phyloP scores from a whole-genome alignment of 2,113 vertebrate species.

The Cygnus buccinator region DNA sequence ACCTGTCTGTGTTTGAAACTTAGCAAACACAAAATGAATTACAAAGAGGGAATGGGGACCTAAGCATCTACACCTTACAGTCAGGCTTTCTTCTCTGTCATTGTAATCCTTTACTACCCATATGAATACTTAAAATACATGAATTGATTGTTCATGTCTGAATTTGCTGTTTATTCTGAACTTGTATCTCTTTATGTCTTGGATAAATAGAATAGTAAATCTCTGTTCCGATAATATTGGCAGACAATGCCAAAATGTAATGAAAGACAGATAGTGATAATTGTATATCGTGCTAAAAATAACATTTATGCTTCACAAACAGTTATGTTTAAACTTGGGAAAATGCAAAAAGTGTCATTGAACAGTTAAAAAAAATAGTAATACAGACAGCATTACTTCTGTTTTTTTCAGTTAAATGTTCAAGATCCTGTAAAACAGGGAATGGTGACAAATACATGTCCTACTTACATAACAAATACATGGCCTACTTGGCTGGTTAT shows the following conservation, averaged over 20 bases:
- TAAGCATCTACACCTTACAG: neutral
- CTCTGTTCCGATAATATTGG: neutral
- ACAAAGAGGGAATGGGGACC: neutral
- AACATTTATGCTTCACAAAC: neutral
- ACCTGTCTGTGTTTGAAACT: neutral
- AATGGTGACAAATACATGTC: fast-evolving
- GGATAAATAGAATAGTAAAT: neutral
- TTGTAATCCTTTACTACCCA: neutral
- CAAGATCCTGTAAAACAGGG: neutral
- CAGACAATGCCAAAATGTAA: neutral
- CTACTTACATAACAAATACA: neutral
- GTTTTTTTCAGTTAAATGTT: neutral
- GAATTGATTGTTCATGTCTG: neutral
- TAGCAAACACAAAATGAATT: neutral
- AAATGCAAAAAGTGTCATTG: neutral
- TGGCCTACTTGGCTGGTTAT: neutral
- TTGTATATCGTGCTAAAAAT: neutral
- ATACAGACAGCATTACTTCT: neutral
- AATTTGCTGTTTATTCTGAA: neutral
- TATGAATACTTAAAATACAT: neutral
- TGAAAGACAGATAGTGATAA: neutral
- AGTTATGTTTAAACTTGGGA: neutral
- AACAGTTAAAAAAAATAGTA: neutral
- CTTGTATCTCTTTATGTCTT: neutral
- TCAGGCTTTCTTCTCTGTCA: neutral